Base-by-base conservation (phyloP, 2,797 vertebrate genomes). In the Caiman crocodilus region DNA sequence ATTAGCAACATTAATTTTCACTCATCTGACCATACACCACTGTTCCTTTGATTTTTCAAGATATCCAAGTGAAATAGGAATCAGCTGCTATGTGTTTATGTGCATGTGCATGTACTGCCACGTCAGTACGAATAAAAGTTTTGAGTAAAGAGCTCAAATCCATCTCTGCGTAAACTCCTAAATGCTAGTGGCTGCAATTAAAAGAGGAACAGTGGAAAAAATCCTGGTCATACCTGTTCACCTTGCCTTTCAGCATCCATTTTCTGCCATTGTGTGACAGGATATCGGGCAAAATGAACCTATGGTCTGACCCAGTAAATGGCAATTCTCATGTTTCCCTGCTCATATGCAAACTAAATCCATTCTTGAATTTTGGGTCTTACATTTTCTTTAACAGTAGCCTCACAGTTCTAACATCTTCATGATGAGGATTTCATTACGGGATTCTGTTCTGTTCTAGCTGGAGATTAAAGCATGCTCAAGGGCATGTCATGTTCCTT, bases 21-120 rank as follows among this genome's bases (percentile, higher is more conserved):
- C 75, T 25, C 82, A 3, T 60, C 25, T 14, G 28, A 21, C n/a
- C 89, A 92, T 79, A 30, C 26, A 35, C 67, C 20, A 42, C 10
- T 50, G 20, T 42, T 55, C 16, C 61, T 82, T 76, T 67, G 16
- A 73, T 50, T 90, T 30, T 60, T 28, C 28, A 87, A 84, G 79
- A 92, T 13, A 26, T 93, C 7, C 35, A 73, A 88, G 71, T 23
- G 65, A 76, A 90, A 85, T 84, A 73, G 63, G 12, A 93, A 94
- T 87, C 8, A 64, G 76, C 35, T 84, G 56, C n/a, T 80, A 11
- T 15, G 10, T 83, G 50, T 84, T 69, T 79, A 1, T 50, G 69
- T 86, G 32, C 89, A 91, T 4, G 64, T 1, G 1, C 65, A 83
- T n/a, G 80, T 3, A 65, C 76, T 84, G 61, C 50, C n/a, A 73